Conservation (phyloP, 2,113 vertebrate genomes). For the Pyxicephalus adspersus region DNA sequence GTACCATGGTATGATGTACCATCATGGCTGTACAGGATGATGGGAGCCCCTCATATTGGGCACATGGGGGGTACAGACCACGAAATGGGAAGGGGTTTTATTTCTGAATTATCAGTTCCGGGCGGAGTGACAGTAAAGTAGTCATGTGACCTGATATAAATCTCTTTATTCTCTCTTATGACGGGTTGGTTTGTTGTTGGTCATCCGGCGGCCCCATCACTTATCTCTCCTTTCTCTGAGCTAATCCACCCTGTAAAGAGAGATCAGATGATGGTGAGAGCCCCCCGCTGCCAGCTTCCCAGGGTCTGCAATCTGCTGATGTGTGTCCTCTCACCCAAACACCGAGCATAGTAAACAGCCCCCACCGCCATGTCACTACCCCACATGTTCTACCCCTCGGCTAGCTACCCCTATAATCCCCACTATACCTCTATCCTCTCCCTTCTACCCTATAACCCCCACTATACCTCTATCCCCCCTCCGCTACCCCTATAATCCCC, state of each 20-base stretch:
- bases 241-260: conserved; percentile 17
- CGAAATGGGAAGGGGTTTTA: no score
- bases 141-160: neutral
- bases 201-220: neutral
- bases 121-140: neutral
- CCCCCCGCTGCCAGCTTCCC: neutral
- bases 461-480: no score
- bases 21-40: neutral
- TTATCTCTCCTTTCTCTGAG: conserved; percentile 25
- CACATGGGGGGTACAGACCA: neutral
- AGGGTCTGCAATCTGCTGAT: conserved; percentile 21
- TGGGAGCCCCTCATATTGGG: neutral
- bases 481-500: no score
- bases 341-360: neutral
- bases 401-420: no score
- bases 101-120: neutral
- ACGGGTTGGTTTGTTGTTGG: neutral
- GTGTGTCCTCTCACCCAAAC: conserved; percentile 14
- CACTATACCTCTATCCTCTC: no score
- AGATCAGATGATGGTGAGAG: conserved; percentile 8
- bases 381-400: no score
- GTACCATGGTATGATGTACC: no score
- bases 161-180: no score
- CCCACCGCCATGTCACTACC: no score
- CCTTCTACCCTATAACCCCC: no score